A percentile compares a stretch with the other conserved stretches of the same genome.
These are phyloP conservation scores for Lycaon pictus DNA, from an alignment of 2,113 vertebrate genomes.

Conservation along the genomic window DNA sequence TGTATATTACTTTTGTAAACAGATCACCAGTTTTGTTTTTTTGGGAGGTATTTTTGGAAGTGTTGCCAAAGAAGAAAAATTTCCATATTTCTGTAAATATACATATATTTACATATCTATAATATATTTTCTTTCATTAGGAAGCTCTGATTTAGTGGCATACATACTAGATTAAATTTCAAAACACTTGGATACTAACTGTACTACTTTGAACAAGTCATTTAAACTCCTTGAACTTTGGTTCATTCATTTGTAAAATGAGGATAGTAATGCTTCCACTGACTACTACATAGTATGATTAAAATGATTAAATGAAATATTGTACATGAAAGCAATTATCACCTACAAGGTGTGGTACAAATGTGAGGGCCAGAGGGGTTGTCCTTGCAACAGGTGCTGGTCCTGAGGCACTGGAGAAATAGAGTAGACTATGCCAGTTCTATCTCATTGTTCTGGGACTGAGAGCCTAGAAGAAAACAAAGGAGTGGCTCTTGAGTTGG, in stretches of 20 bases:
- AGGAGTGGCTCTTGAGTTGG: not conserved
- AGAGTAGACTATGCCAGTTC: not conserved
- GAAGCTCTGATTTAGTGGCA: not conserved
- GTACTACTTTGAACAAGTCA: not conserved
- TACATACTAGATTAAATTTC: constrained; percentile 10
- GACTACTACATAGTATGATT: not conserved
- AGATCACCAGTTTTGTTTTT: not conserved
- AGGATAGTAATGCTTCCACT: not conserved
- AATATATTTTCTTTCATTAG: constrained; percentile 38
- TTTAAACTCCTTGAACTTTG: not conserved
- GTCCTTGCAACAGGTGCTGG: not conserved
- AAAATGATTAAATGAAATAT: not conserved
- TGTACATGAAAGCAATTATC: not conserved
- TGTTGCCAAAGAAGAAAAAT: constrained; percentile 16
- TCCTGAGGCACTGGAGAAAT: not conserved
- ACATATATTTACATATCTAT: not conserved
- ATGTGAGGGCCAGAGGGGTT: not conserved
- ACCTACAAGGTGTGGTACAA: not conserved
- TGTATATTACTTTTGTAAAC: constrained; percentile 33
- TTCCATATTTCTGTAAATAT: constrained; percentile 28
- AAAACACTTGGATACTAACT: not conserved
- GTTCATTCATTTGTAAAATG: not conserved
- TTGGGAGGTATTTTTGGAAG: not conserved
- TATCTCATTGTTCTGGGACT: not conserved
- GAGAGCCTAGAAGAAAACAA: not conserved